Percentiles rank a stretch among this genome's conserved stretches.
phyloP scores from a whole-genome alignment of 2,797 vertebrate genomes.

The Telmatherina bonti region DNA sequence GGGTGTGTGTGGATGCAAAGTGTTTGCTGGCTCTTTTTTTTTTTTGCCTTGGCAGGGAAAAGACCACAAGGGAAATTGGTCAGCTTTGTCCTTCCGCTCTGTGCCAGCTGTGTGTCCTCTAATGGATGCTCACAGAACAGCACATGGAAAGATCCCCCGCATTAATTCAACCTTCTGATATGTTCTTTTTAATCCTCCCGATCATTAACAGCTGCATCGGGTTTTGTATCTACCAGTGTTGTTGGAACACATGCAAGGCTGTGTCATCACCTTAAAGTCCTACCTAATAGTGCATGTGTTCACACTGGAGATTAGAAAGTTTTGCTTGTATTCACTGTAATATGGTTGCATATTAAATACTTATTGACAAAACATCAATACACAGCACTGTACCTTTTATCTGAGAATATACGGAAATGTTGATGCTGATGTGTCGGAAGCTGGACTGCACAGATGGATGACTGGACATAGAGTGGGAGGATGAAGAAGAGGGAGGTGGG shows the following conservation, averaged over 20 bases:
- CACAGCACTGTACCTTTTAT: neutral
- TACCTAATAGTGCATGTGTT: conserved; percentile 42
- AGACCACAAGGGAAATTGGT: conserved; percentile 47
- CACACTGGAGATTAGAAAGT: neutral
- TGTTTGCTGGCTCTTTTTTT: conserved; percentile 60
- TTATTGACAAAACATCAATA: neutral
- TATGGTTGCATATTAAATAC: neutral
- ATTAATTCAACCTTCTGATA: conserved; percentile 56
- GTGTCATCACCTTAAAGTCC: too few species aligned
- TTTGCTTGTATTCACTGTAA: neutral
- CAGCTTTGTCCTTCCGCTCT: conserved; percentile 55
- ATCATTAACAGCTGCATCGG: conserved; percentile 17
- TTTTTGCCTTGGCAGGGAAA: conserved; percentile 60
- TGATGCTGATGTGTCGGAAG: conserved; percentile 24
- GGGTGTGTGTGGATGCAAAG: conserved; percentile 29
- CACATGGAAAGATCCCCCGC: conserved; percentile 30
- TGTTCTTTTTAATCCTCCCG: conserved; percentile 19
- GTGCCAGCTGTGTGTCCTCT: conserved; percentile 59
- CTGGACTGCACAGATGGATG: conserved; percentile 15
- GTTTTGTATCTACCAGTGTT: neutral
- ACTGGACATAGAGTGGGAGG: conserved; percentile 34
- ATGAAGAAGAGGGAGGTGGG: conserved; percentile 40
- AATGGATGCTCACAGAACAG: conserved; percentile 31
- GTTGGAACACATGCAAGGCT: conserved; percentile 19
- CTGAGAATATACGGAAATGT: neutral